Evolutionary conservation across 2,888 invertebrate species (phyloP).

Genomic region (Trissonchulus sp.): DNA sequence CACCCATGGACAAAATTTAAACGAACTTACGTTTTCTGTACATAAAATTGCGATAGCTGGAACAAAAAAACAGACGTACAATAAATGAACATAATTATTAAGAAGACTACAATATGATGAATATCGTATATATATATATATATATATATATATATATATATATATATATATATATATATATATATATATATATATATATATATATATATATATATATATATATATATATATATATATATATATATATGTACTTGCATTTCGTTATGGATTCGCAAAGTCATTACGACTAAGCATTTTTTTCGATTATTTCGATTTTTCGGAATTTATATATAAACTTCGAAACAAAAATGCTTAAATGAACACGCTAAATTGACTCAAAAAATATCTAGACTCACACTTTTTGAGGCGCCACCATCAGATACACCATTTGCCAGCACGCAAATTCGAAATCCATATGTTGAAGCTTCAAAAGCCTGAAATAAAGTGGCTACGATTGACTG

Average conservation of each 20-base stretch:
- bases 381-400: constrained; percentile 64
- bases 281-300: too few species aligned
- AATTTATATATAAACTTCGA: too few species aligned
- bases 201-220: constrained; percentile 8
- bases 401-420: constrained; percentile 84
- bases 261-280: neutral
- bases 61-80: constrained; percentile 46
- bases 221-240: constrained; percentile 8
- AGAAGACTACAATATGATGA: too few species aligned
- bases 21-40: constrained; percentile 91
- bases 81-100: too few species aligned
- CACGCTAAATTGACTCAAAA: too few species aligned
- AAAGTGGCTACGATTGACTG: neutral
- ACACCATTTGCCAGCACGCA: constrained; percentile 98
- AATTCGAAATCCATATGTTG: constrained; percentile 99
- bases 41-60: constrained; percentile 74
- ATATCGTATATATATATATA: too few species aligned
- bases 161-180: neutral
- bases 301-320: too few species aligned
- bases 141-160: neutral
- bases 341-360: too few species aligned
- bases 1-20: too few species aligned
- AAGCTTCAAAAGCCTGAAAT: constrained; percentile 68
- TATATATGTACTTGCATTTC: neutral
- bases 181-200: constrained; percentile 8